These are phyloP conservation scores for Onychostoma macrolepis DNA, from an alignment of 2,113 vertebrate species.

Conservation along the genomic window DNA sequence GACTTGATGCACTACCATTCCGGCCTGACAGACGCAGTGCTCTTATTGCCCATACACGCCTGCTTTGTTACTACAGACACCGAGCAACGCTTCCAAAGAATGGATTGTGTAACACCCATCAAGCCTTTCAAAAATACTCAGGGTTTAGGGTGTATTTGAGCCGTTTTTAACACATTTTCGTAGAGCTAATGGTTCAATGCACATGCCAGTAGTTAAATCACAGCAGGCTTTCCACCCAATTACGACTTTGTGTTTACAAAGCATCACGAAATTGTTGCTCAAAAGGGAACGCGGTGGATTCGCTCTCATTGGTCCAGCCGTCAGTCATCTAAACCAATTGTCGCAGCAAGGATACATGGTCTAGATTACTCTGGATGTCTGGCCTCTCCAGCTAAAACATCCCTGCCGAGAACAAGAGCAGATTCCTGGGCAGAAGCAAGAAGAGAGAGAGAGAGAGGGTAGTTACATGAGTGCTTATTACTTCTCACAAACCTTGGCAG, in stretches of 20 bases:
- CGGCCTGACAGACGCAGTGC: conserved; percentile 28
- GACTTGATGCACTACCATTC: conserved; percentile 50
- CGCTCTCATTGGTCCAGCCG: conserved; percentile 3
- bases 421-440: conserved; percentile 19
- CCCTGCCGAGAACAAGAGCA: conserved; percentile 9
- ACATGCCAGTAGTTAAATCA: background rate
- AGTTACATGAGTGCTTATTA: conserved; percentile 74
- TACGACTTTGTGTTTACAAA: conserved; percentile 14
- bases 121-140: conserved; percentile 42
- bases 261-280: background rate
- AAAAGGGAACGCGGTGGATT: background rate
- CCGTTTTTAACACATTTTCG: background rate
- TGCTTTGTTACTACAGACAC: conserved; percentile 40
- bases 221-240: background rate
- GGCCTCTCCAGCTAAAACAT: conserved; percentile 31
- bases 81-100: conserved; percentile 13
- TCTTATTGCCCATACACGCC: conserved; percentile 18
- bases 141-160: background rate
- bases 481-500: conserved; percentile 82
- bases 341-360: conserved; percentile 10
- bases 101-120: conserved; percentile 37
- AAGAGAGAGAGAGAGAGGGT: conserved; percentile 12
- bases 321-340: conserved; percentile 31
- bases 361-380: conserved; percentile 5
- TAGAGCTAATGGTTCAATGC: background rate